These are phyloP conservation scores for Dolichallabes microphthalmus DNA, from an alignment of 2,113 vertebrate genomes.

Conservation along the genomic window DNA sequence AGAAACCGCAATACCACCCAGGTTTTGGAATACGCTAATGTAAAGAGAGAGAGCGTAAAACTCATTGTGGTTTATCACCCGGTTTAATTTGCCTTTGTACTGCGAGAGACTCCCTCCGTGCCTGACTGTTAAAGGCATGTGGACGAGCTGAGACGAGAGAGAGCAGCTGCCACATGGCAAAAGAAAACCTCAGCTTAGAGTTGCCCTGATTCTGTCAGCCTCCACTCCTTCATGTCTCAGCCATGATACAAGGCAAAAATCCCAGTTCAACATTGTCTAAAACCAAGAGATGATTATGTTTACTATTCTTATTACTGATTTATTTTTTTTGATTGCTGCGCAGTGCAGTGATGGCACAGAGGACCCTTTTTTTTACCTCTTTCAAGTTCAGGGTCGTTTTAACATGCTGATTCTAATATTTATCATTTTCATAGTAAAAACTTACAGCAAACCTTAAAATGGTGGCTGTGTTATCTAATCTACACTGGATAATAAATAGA, in stretches of 20 bases:
- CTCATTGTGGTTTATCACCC: slow-evolving; percentile 19
- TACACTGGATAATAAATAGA: not conserved
- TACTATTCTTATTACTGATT: slow-evolving; percentile 19
- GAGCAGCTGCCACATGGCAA: slow-evolving; percentile 1
- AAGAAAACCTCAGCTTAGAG: slow-evolving; percentile 40
- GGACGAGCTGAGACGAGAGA: slow-evolving; percentile 28
- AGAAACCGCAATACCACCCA: no score
- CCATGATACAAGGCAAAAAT: slow-evolving; percentile 30
- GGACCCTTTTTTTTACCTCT: not conserved
- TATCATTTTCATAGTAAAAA: not conserved
- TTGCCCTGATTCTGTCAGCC: slow-evolving; percentile 55
- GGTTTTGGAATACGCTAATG: not conserved
- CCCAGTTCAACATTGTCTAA: slow-evolving; percentile 26
- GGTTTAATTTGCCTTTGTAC: slow-evolving; percentile 8
- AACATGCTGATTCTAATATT: no score
- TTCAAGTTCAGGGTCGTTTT: no score
- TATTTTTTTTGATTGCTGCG: not conserved
- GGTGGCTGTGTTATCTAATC: not conserved
- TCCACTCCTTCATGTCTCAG: slow-evolving; percentile 40
- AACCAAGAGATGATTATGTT: not conserved
- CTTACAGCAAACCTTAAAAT: not conserved
- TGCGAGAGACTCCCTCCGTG: not conserved
- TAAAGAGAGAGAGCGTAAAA: slow-evolving; percentile 5
- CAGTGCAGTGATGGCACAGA: slow-evolving; percentile 24
- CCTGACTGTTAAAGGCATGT: slow-evolving; percentile 13